These are phyloP conservation scores for Orgyia antiqua DNA, from an alignment of 2,888 invertebrate species.

Conservation along the genomic window DNA sequence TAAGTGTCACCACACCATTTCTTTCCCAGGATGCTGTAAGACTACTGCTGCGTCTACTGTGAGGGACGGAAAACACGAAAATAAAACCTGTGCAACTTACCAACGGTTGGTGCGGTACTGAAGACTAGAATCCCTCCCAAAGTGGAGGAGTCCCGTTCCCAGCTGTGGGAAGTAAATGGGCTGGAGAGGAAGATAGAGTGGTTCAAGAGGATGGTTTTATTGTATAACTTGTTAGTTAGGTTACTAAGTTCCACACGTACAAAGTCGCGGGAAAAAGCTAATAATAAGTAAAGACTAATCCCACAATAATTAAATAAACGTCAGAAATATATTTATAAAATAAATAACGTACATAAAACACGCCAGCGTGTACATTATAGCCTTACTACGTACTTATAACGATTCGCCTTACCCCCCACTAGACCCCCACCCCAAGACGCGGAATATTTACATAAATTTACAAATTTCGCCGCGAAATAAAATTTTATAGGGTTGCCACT, in stretches of 20 bases:
- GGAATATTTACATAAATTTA: slow-evolving; percentile 77
- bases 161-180: no score
- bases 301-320: background rate
- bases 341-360: slow-evolving; percentile 38
- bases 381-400: slow-evolving; percentile 25
- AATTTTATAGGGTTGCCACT: slow-evolving; percentile 56
- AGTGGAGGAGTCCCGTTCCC: no score
- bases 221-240: background rate
- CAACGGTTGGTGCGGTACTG: no score
- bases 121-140: no score
- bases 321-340: slow-evolving; percentile 23
- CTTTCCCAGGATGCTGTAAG: no score
- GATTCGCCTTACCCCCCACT: slow-evolving; percentile 29
- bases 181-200: no score
- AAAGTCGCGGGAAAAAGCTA: no score
- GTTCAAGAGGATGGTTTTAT: background rate
- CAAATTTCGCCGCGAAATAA: slow-evolving; percentile 74
- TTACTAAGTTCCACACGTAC: no score
- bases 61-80: no score
- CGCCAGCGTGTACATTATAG: slow-evolving; percentile 15
- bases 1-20: no score
- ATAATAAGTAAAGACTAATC: background rate
- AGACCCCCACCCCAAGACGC: slow-evolving; percentile 58
- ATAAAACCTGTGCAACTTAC: no score
- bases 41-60: no score